Conservation (phyloP, 2,888 invertebrate genomes). For the Drosophila vallismaia region DNA sequence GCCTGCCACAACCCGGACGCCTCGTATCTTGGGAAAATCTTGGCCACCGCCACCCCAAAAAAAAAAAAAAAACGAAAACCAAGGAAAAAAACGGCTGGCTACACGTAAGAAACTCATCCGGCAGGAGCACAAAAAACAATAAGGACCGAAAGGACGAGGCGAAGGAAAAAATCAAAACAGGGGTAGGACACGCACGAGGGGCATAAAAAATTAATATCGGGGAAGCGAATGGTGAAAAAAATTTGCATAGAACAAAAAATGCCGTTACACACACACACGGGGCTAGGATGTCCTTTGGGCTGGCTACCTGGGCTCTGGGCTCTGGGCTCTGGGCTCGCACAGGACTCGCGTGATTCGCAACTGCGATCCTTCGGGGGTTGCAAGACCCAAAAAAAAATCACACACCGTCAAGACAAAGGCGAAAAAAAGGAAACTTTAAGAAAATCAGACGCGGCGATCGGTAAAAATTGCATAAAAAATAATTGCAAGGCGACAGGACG, state of each 20-base stretch:
- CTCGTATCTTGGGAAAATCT: slow-evolving; percentile 83
- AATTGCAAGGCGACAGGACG: slow-evolving; percentile 63
- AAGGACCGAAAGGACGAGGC: slow-evolving; percentile 38
- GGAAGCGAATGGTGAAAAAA: slow-evolving; percentile 55
- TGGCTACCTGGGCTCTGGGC: slow-evolving; percentile 44
- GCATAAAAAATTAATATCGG: slow-evolving; percentile 78
- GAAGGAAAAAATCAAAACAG: slow-evolving; percentile 55
- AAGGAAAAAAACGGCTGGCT: no score
- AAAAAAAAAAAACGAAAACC: slow-evolving; percentile 46
- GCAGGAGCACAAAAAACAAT: slow-evolving; percentile 49
- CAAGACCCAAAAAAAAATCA: slow-evolving; percentile 30
- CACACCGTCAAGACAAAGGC: slow-evolving; percentile 13
- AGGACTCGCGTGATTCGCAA: slow-evolving; percentile 16
- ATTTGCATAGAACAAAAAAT: slow-evolving; percentile 84
- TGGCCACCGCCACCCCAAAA: slow-evolving; percentile 71
- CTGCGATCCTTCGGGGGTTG: slow-evolving; percentile 40
- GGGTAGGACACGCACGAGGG: slow-evolving; percentile 69
- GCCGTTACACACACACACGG: slow-evolving; percentile 78
- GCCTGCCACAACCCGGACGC: slow-evolving; percentile 32
- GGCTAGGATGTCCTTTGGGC: slow-evolving; percentile 5
- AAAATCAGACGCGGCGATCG: slow-evolving; percentile 60
- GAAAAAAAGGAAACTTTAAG: slow-evolving; percentile 35
- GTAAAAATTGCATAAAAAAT: slow-evolving; percentile 76
- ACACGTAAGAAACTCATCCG: slow-evolving; percentile 50
- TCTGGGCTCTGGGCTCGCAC: slow-evolving; percentile 31